Percentiles rank a stretch among this genome's conserved stretches.
These are phyloP conservation scores for Octonoba sinensis DNA, from an alignment of 2,888 invertebrate species.

Conservation along the genomic window DNA sequence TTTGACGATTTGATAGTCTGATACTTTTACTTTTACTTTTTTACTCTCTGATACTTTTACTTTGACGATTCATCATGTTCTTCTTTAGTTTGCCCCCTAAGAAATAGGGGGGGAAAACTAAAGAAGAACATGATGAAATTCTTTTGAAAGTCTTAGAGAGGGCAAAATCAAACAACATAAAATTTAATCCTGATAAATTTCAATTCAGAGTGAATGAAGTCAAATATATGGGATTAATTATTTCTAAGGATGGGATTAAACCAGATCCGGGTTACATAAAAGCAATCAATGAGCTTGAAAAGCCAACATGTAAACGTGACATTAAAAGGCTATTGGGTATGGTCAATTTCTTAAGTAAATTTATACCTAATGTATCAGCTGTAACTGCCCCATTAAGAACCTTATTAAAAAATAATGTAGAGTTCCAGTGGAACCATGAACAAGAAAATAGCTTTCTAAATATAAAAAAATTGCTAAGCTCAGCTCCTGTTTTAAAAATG, in stretches of 20 bases:
- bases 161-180: not conserved
- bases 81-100: too few species aligned
- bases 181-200: not conserved
- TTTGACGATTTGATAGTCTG: not conserved
- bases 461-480: constrained; percentile 9
- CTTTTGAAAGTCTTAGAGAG: too few species aligned
- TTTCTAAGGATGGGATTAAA: not conserved
- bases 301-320: not conserved
- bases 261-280: not conserved
- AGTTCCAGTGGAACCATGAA: too few species aligned
- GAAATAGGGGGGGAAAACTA: too few species aligned
- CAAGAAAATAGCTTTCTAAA: too few species aligned
- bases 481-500: constrained; percentile 1
- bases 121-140: not conserved
- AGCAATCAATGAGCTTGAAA: not conserved
- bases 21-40: too few species aligned
- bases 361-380: too few species aligned
- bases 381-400: too few species aligned
- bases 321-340: not conserved
- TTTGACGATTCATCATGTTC: too few species aligned
- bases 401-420: too few species aligned
- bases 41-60: too few species aligned
- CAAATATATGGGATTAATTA: not conserved
- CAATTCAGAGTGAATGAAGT: not conserved
- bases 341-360: not conserved